phyloP scores from a whole-genome alignment of 2,888 invertebrate species.

The Agelastica alni region DNA sequence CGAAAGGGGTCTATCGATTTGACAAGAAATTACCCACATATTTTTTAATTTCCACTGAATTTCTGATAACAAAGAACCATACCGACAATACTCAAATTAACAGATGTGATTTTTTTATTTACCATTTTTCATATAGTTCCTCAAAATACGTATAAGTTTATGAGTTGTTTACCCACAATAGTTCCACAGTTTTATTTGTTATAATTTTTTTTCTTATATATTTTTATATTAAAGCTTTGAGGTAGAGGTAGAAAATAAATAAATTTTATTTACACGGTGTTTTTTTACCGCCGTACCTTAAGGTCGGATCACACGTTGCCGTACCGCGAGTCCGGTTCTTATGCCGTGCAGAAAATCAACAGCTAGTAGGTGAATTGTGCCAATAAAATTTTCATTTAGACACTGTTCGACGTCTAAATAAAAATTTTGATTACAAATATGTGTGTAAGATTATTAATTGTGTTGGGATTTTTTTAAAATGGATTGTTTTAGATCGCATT shows the following conservation, averaged over 20 bases:
- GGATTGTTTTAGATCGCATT: slow-evolving; percentile 16
- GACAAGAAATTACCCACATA: no score
- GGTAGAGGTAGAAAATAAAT: slow-evolving; percentile 46
- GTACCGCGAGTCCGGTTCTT: no score
- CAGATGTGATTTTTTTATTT: slow-evolving; percentile 48
- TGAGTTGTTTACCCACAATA: slow-evolving; percentile 31
- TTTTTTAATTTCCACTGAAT: neutral
- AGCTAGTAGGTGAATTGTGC: no score
- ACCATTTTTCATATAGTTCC: slow-evolving; percentile 41
- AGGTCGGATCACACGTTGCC: no score
- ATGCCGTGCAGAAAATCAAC: no score
- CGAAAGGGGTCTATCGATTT: no score
- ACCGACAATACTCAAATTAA: slow-evolving; percentile 50
- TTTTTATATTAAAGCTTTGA: slow-evolving; percentile 42
- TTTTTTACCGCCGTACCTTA: neutral
- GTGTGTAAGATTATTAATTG: no score
- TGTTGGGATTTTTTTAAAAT: no score
- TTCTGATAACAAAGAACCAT: neutral
- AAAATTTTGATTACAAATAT: no score
- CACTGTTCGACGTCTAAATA: no score
- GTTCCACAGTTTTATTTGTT: slow-evolving; percentile 33
- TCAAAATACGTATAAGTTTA: slow-evolving; percentile 31
- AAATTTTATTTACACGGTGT: neutral
- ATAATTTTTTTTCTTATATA: slow-evolving; percentile 35
- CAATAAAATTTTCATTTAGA: no score